Evolutionary conservation across 1,140 invertebrate genomes (phyloP), one percentile per base, ranked within the genome.

Genomic region (Caenorhabditis briggsae): DNA sequence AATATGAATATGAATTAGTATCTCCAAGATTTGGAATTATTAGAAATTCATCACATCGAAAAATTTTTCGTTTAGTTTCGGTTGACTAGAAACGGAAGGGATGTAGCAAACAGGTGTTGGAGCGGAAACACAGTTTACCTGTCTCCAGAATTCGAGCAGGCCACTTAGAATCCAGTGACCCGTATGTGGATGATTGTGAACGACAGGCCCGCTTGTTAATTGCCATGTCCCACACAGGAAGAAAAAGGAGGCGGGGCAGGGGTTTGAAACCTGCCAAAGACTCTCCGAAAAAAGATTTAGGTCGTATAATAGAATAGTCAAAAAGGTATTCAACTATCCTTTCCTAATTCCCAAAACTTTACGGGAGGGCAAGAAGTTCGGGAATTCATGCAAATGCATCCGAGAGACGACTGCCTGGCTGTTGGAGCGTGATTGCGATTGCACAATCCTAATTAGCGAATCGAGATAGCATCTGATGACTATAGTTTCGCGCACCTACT

Each of bases 101-200:
- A 50, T 23, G 70, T 14, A 48, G 18, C 70, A 78, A 53, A 78
- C 70, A 78, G 70, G 70, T 78, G 70, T 53, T 78, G 46, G 70
- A 78, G 70, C 70, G 70, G 70, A 78, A 78, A 78, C 70, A 78
- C 46, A 46, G 70, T 50, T 78, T 78, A 78, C 70, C 70, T 78
- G 70, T 78, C 46, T 50, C 43, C 70, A 53, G 3, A 8, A 48
- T 78, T n/a, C 70, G 70, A 78, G 70, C 70, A 43, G 70, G 70
- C 70, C 70, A 78, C 70, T 78, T 46, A 78, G 70, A 78, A 78
- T 46, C 70, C 70, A 78, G 70, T 78, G 70, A 78, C 70, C 70
- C 70, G 70, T 78, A 78, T 78, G 70, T 78, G 46, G 43, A 18
- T 78, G 70, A 78, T 78, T 78, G 70, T 78, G 70, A 78, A 78